phyloP scores from a whole-genome alignment of 2,797 vertebrate species.

The Gymnoscopelus microlampas region DNA sequence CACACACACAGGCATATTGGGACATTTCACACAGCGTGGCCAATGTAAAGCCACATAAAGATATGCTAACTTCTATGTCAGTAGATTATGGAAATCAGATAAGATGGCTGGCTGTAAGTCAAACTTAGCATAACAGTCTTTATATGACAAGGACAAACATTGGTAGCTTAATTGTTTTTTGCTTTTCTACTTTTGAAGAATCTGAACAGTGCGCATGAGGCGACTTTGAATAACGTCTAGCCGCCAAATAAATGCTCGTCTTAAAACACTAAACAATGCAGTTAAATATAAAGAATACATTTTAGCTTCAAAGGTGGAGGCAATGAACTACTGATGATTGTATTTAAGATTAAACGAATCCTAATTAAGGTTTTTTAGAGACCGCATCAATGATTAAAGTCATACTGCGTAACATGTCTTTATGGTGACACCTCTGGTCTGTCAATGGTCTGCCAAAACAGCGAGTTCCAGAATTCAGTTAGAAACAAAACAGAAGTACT shows the following conservation, averaged over 20 bases:
- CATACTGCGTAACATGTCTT: no score
- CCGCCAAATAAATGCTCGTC: background rate
- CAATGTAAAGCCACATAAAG: conserved; percentile 72
- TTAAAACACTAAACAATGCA: conserved; percentile 24
- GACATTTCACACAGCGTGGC: conserved; percentile 92
- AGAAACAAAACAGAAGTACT: no score
- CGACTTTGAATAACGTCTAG: background rate
- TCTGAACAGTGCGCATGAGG: background rate
- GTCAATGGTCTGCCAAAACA: no score
- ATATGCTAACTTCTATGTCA: conserved; percentile 57
- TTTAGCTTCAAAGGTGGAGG: conserved; percentile 17
- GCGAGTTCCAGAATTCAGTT: no score
- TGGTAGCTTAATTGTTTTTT: background rate
- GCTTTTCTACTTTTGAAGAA: no score
- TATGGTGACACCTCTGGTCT: no score
- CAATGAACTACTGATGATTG: conserved; percentile 22
- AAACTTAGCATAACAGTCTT: conserved; percentile 19
- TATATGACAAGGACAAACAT: conserved; percentile 29
- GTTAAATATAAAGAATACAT: conserved; percentile 18
- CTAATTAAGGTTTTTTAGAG: no score
- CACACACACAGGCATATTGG: conserved; percentile 94
- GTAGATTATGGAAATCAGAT: conserved; percentile 36
- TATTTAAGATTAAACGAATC: no score
- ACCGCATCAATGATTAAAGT: no score
- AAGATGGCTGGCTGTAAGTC: conserved; percentile 13